A percentile compares a stretch with the other conserved stretches of the same genome.
Conservation (phyloP, 2,113 vertebrate species). For the Pseudorhombus dupliciocellatus region DNA sequence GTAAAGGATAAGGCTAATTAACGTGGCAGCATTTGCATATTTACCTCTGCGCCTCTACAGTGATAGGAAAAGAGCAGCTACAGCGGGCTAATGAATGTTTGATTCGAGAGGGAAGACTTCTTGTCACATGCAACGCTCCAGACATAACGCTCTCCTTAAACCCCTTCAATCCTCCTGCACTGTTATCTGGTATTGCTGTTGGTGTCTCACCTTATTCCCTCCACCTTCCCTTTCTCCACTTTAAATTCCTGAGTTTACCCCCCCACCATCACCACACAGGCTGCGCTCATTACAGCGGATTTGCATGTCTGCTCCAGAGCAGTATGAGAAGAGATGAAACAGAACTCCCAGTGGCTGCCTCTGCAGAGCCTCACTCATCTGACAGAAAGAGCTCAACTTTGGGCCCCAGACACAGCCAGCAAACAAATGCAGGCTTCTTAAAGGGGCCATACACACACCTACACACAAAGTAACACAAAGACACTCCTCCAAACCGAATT, state of each 20-base stretch:
- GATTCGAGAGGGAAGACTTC: slow-evolving; percentile 68
- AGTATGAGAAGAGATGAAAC: slow-evolving; percentile 78
- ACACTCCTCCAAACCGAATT: slow-evolving; percentile 46
- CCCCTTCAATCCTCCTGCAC: slow-evolving; percentile 44
- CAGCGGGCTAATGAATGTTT: slow-evolving; percentile 73
- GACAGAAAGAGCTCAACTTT: slow-evolving; percentile 75
- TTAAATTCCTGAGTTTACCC: slow-evolving; percentile 70
- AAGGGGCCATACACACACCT: slow-evolving; percentile 50
- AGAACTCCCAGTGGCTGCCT: slow-evolving; percentile 78
- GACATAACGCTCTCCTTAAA: slow-evolving; percentile 54
- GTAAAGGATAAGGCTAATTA: slow-evolving; percentile 70
- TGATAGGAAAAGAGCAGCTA: slow-evolving; percentile 46
- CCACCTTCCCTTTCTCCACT: slow-evolving; percentile 57
- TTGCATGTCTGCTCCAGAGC: slow-evolving; percentile 82
- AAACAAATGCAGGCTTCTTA: slow-evolving; percentile 69
- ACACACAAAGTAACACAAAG: slow-evolving; percentile 28
- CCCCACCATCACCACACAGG: slow-evolving; percentile 55
- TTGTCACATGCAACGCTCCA: slow-evolving; percentile 52
- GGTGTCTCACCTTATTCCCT: slow-evolving; percentile 52
- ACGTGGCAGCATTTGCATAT: slow-evolving; percentile 61
- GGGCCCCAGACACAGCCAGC: slow-evolving; percentile 69
- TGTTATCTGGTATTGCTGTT: slow-evolving; percentile 47
- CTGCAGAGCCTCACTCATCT: slow-evolving; percentile 78
- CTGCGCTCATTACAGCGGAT: slow-evolving; percentile 79
- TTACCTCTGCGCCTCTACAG: slow-evolving; percentile 53